Base-by-base conservation (phyloP, 1,140 invertebrate genomes). In the Panagrolaimus sp. region DNA sequence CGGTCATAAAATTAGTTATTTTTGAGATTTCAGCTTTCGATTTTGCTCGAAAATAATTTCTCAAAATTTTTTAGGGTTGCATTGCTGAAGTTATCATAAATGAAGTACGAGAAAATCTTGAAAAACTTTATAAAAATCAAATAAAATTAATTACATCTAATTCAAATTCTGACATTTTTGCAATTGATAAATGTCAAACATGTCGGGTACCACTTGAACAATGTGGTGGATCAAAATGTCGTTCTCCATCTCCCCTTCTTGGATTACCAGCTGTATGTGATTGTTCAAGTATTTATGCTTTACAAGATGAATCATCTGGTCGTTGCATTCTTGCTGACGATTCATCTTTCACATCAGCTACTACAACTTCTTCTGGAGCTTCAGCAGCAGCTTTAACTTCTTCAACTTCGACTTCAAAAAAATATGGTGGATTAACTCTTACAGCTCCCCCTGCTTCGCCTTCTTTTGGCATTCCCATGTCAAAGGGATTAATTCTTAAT, bases 251-350 rank as follows among this genome's bases (percentile, higher is more conserved):
- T 23, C 63, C 63, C 5, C n/a, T 45, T n/a, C 20, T 44, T 20
- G 23, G 23, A 25, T 20, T 27, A 64, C 38, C 63, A 5, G 20
- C 63, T 4, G 44, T 64, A 43, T 64, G 63, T 42, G 63, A 64
- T 42, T 64, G 63, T 64, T 20, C 63, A 23, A 64, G 44, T 5
- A 46, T 44, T 64, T 64, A 27, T 23, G 63, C 63, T 9, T n/a
- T 20, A 1, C 63, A 57, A 27, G 51, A 57, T n/a, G 51, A 57
- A 57, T 25, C 14, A 1, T 25, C 51, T 3, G 51, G 51, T 2
- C 51, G 27, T 13, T 57, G 51, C n/a, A 2, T 38, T 38, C 31
- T 38, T 38, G 2, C 31, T 38, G 2, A 2, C 7, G 2, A 2
- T 4, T 38, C 31, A 4, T 38, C 31, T 38, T 2, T 4, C 7